Conservation (phyloP, 2,113 vertebrate genomes). For the Drymodes brunneopygia region DNA sequence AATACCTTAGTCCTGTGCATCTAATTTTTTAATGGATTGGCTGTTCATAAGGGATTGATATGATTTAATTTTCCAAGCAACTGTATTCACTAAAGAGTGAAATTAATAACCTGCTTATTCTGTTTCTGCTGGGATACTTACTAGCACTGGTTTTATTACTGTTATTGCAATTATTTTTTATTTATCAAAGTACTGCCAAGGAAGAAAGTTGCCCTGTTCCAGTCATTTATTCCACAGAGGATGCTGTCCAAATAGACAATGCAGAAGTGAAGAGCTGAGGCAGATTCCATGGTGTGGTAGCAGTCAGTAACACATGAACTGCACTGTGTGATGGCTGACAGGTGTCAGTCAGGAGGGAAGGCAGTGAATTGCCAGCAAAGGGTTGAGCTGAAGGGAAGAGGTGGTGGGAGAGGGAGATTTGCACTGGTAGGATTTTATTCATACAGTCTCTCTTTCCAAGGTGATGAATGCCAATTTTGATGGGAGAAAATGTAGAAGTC, state of each 20-base stretch:
- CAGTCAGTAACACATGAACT: not conserved
- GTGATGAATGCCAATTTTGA: not conserved
- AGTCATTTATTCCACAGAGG: not conserved
- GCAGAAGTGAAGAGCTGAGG: not conserved
- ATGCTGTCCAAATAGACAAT: not conserved
- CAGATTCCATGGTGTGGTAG: not conserved
- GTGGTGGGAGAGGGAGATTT: not conserved
- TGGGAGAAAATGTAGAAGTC: not conserved
- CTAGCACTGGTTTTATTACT: not conserved
- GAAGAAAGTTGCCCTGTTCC: not conserved
- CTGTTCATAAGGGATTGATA: not conserved
- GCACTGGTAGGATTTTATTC: not conserved
- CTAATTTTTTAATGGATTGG: not conserved
- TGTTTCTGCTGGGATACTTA: not conserved
- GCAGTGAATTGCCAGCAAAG: not conserved
- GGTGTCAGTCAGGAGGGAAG: not conserved
- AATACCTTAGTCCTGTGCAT: not conserved
- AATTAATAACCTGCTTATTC: not conserved
- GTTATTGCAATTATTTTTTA: not conserved
- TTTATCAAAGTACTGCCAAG: not conserved
- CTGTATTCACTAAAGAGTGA: not conserved
- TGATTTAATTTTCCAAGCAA: not conserved
- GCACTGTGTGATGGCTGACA: not conserved
- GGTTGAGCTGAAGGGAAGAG: not conserved
- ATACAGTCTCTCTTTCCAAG: not conserved